Base-by-base conservation (phyloP, 1,140 invertebrate genomes). In the Rhagoletis zephyria region DNA sequence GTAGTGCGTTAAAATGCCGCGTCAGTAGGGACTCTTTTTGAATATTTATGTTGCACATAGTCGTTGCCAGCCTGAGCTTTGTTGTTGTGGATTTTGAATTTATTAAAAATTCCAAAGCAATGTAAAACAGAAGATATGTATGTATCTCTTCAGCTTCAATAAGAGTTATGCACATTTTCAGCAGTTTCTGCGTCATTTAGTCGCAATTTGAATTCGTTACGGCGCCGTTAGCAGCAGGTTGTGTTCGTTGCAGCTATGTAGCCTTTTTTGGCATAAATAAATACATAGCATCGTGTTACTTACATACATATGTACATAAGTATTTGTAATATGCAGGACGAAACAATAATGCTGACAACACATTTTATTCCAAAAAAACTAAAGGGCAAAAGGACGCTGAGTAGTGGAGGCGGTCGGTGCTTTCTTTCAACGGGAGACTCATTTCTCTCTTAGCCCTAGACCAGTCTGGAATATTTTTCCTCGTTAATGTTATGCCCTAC, bases 41-140 rank as follows among this genome's bases (percentile, higher is more conserved):
- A 16, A 19, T 81, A 56, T 3, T 81, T 81, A 48, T 6, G 74
- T 7, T 56, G 74, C 5, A 30, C 4, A 51, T 51, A 30, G 70
- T 1, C 40, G 65, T 4, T 74, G 19, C 6, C 7, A 67, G 2
- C 40, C 30, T 30, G 14, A 74, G 2, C 30, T 30, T 51, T 51
- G 40, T 10, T 12, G 16, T 30, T 19, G n/a, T 81, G 74, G n/a
- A 12, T 81, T 81, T 56, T 56, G 9, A 81, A 56, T 81, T 56
- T 51, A n/a, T 81, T 56, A 81, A 74, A 74, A 74, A 81, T 51
- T 19, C 6, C 16, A 30, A 19, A 81, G 74, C 74, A 81, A 81
- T 81, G 74, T 1, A 81, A 30, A 81, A 19, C 67, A 74, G 70
- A 6, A 74, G 42, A 12, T 16, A 6, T 30, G 30, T 30, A 1